Base-by-base conservation (phyloP, 2,888 invertebrate genomes). In the Uloborus plumipes region DNA sequence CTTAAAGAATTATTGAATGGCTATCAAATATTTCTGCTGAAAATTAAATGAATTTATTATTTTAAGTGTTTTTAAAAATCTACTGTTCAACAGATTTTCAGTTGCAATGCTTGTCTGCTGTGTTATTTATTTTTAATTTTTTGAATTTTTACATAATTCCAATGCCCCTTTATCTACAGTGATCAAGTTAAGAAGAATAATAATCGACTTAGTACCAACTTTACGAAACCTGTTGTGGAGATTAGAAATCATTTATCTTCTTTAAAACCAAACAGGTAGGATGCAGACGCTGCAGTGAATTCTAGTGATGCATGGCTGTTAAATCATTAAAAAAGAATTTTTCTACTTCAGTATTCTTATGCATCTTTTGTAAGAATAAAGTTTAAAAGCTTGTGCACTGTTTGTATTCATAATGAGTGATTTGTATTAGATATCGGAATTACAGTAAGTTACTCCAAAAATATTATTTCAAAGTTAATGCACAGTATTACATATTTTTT, bases 171-270 rank as follows among this genome's bases (percentile, higher is more conserved):
- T 39, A 62, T 26, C 64, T 50, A 64, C 64, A 73, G 73, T 64
- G 59, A 26, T 58, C 82, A 58, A 66, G 71, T 53, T 20, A 65
- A 67, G 71, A 82, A 66, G 69, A 82, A 55, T 62, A 75, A 82
- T 26, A 66, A 82, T 65, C 58, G 76, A 13, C 66, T 76, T 26
- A 76, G 76, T 61, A 20, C 66, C 18, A 61, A 59, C 58, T 82
- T 82, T 49, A 76, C 82, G 61, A 82, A 82, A 66, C 82, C 82
- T 50, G 66, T 71, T 47, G 82, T 72, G 70, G 75, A 82, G 61
- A 64, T 82, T 51, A 70, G 82, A 39, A 71, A 82, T 66, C 58
- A 82, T 20, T 70, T 76, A 72, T 66, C 69, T 51, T 65, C 75
- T 53, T 49, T 64, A 20, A 75, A 62, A 66, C 71, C 39, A 82